Evolutionary conservation across 2,113 vertebrate genomes (phyloP).

Genomic region (Andinoacara biseriatus): DNA sequence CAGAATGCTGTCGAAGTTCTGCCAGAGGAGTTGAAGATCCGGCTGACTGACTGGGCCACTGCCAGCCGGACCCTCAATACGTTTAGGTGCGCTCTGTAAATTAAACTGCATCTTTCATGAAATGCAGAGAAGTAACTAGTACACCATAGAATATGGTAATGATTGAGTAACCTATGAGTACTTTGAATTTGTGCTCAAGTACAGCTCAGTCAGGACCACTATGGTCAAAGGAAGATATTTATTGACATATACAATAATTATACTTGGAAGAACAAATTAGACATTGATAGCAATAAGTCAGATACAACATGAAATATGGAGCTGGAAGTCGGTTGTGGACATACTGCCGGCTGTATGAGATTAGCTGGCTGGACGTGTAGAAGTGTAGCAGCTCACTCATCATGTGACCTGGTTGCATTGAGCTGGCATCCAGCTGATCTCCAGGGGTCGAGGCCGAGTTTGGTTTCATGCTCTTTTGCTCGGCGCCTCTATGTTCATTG

Average conservation of each 20-base stretch:
- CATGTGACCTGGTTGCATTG: not conserved
- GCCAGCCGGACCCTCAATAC: no score
- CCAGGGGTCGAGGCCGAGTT: rapidly evolving
- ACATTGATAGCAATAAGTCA: not conserved
- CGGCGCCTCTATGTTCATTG: not conserved
- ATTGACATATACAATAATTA: not conserved
- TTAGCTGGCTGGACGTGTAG: not conserved
- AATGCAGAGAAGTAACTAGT: not conserved
- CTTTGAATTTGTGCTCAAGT: not conserved
- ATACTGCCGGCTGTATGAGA: not conserved
- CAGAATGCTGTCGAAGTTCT: no score
- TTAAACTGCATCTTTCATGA: no score
- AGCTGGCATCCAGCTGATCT: rapidly evolving
- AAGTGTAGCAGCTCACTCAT: rapidly evolving
- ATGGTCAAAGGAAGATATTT: not conserved
- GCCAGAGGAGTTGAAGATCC: no score
- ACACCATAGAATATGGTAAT: not conserved
- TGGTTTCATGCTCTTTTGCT: rapidly evolving
- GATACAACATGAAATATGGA: not conserved
- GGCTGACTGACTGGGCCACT: no score
- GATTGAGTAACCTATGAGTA: rapidly evolving
- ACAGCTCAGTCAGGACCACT: not conserved
- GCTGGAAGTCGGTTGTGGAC: not conserved
- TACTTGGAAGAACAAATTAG: not conserved
- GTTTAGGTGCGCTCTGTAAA: no score